Base-by-base conservation (phyloP, 2,888 invertebrate species). In the Diaphora mendica region DNA sequence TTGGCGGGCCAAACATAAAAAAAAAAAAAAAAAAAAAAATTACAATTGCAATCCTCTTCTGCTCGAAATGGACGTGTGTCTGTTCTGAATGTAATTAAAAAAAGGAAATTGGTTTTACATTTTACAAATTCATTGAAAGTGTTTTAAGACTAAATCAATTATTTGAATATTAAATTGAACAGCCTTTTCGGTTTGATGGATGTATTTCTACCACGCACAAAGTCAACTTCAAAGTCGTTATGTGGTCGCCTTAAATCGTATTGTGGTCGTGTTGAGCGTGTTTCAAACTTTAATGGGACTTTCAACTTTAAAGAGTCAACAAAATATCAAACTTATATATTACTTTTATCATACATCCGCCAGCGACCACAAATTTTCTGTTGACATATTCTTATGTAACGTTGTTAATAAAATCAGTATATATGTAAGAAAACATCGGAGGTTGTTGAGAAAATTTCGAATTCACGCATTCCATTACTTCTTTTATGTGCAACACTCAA, bases 311-410 rank as follows among this genome's bases (percentile, higher is more conserved):
- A 71, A 68, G 51, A 64, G 71, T 75, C 77, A 82, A 77, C 84
- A 82, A 79, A 77, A 76, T 76, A 76, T 72, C 7, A 68, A 66
- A 62, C 67, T 68, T 66, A 26, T 17, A 15, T 62, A 70, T 68
- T 59, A 72, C 73, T 79, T 82, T 83, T 79, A 83, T 77, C 74
- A 84, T 79, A 70, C 42, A 78, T 76, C 70, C 73, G 62, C 67
- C 33, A 73, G 69, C 51, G 55, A 75, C 81, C 83, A 48, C 80
- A 82, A 79, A 79, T 70, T 77, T 59, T 48, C 44, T 59, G 48
- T 78, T 48, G 70, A 75, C 68, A 77, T 55, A 79, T 74, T 71
- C 77, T 74, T 70, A 74, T 62, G 73, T 35, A 68, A 75, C 68
- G 68, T 70, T 74, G 72, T 73, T 69, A 30, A 20, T 44, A 17